Percentiles rank a stretch among this genome's conserved stretches.
Conservation (phyloP, 2,797 vertebrate species). For the Botia kubotai region DNA sequence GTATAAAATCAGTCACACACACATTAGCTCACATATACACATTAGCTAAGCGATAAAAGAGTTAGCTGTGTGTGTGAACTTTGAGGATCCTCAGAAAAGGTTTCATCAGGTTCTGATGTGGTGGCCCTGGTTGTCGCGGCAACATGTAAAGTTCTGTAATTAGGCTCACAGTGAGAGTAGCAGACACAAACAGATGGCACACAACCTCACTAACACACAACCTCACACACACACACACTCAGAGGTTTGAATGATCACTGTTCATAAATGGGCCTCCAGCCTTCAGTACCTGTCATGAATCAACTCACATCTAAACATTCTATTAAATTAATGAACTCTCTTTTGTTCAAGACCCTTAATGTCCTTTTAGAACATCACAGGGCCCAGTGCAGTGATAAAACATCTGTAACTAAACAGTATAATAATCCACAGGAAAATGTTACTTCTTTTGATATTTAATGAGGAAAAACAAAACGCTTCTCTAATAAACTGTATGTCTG, state of each 20-base stretch:
- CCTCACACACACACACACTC: conserved; percentile 27
- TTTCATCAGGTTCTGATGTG: conserved; percentile 18
- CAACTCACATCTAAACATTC: neutral
- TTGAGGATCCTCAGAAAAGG: neutral
- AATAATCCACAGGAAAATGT: neutral
- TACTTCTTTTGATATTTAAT: neutral
- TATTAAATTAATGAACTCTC: conserved; percentile 14
- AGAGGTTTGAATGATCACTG: neutral
- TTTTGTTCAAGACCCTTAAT: neutral
- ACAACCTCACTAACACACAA: conserved; percentile 42
- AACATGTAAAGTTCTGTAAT: conserved; percentile 81
- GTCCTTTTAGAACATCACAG: neutral
- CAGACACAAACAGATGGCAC: conserved; percentile 77
- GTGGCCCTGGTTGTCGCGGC: conserved; percentile 61
- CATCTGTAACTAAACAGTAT: neutral
- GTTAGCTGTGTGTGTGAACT: neutral
- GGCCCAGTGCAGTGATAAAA: neutral
- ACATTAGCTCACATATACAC: neutral
- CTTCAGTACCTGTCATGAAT: conserved; percentile 4
- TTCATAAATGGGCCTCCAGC: conserved; percentile 10
- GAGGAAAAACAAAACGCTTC: too few species aligned
- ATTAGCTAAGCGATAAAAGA: too few species aligned
- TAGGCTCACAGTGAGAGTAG: conserved; percentile 79
- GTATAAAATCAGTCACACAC: neutral
- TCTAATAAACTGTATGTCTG: neutral